These are phyloP conservation scores for Papilio protenor DNA, from an alignment of 2,888 invertebrate species.

Conservation along the genomic window DNA sequence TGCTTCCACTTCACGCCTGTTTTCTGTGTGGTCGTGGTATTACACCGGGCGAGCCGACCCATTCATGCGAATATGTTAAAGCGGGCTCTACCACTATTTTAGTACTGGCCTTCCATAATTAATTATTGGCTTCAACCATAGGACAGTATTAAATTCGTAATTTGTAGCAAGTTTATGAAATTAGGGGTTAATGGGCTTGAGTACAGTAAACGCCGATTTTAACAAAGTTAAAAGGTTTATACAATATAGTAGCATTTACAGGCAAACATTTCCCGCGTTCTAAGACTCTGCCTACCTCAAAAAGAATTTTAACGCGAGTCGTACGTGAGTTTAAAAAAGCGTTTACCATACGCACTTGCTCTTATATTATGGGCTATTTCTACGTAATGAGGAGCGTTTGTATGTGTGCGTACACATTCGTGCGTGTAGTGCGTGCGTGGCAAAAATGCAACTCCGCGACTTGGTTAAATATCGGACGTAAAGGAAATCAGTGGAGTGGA, in stretches of 20 bases:
- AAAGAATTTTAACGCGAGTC: constrained; percentile 18
- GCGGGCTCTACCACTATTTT: no score
- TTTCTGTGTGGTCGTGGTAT: no score
- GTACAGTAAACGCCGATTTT: background rate
- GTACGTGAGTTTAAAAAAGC: constrained; percentile 33
- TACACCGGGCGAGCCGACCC: no score
- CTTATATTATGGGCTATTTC: constrained; percentile 40
- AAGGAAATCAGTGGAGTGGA: constrained; percentile 55
- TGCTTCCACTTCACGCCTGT: no score
- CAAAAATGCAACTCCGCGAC: constrained; percentile 83
- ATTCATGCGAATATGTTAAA: no score
- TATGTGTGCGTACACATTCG: constrained; percentile 58
- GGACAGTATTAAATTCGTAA: no score
- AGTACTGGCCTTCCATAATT: no score
- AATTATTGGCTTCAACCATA: no score
- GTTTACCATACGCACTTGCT: constrained; percentile 42
- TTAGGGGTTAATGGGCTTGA: no score
- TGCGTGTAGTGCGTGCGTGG: constrained; percentile 73
- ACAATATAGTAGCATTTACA: background rate
- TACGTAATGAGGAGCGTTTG: constrained; percentile 45
- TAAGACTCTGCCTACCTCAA: constrained; percentile 23
- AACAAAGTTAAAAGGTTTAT: background rate
- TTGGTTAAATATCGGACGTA: constrained; percentile 80
- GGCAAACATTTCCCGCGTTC: constrained; percentile 3
- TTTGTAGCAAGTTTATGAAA: no score